These are phyloP conservation scores for Mareca penelope DNA, from an alignment of 2,797 vertebrate species.

Conservation along the genomic window DNA sequence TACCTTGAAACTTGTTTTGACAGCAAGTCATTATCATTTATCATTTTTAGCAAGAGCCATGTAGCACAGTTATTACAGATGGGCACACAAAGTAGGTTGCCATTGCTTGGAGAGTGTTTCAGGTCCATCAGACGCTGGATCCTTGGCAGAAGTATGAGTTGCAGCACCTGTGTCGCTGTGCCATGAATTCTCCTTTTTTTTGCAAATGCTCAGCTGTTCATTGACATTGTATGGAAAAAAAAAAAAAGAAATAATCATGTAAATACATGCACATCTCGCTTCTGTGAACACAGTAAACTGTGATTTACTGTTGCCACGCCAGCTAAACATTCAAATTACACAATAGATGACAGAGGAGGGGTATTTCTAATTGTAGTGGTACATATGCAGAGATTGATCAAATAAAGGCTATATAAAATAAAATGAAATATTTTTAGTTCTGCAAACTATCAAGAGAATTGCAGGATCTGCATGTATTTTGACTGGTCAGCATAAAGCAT, in stretches of 20 bases:
- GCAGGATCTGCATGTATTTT: neutral
- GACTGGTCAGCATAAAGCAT: neutral
- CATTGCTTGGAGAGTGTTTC: neutral
- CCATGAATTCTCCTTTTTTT: neutral
- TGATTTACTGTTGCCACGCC: neutral
- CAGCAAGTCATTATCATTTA: neutral
- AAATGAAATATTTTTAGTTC: neutral
- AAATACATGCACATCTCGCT: neutral
- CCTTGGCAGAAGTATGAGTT: neutral
- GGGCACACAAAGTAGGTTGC: neutral
- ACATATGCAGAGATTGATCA: neutral
- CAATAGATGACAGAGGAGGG: neutral
- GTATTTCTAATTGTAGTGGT: neutral
- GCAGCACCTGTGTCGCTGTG: neutral
- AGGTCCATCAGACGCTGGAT: neutral
- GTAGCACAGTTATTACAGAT: neutral
- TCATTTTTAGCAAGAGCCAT: neutral
- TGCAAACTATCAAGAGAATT: neutral
- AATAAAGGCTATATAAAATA: neutral
- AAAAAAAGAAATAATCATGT: neutral
- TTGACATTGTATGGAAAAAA: neutral
- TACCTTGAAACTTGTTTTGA: conserved; percentile 9
- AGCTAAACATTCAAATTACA: neutral
- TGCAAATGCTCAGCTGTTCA: neutral
- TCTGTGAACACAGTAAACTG: neutral